Percentiles rank a stretch among this genome's conserved stretches.
These are phyloP conservation scores for Macropis europaea DNA, from an alignment of 2,888 invertebrate genomes.

Conservation along the genomic window DNA sequence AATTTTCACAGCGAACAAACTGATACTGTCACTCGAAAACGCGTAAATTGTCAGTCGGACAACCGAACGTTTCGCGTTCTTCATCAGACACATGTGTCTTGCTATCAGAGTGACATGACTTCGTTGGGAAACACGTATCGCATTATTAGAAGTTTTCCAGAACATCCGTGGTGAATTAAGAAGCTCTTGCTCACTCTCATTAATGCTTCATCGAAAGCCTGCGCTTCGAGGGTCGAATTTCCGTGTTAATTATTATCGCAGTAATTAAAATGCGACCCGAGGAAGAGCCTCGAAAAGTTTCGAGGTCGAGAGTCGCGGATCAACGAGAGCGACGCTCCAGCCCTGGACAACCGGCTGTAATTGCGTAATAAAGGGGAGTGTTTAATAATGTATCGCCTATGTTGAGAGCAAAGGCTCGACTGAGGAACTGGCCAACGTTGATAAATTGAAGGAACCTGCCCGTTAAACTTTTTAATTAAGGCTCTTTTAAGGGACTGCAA, in stretches of 20 bases:
- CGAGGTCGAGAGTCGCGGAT: conserved; percentile 2
- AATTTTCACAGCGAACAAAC: too few species aligned
- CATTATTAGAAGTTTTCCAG: background rate
- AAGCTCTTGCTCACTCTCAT: conserved; percentile 9
- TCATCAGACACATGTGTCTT: too few species aligned
- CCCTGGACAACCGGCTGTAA: conserved; percentile 9
- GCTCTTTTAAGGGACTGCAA: background rate
- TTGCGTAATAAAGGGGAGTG: conserved; percentile 25
- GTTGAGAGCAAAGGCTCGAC: background rate
- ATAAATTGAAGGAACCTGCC: conserved; percentile 20
- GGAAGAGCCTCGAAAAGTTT: background rate
- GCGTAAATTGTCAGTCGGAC: background rate
- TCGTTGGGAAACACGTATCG: conserved; percentile 1
- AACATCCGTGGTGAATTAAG: background rate
- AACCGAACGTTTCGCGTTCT: too few species aligned
- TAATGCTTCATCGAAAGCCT: conserved; percentile 19
- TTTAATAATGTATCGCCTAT: conserved; percentile 29
- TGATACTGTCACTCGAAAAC: too few species aligned
- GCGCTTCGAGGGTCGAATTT: conserved; percentile 11
- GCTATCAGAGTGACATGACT: too few species aligned
- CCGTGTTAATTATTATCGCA: conserved; percentile 34
- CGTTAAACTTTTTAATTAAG: conserved; percentile 42
- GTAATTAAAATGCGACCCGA: conserved; percentile 32
- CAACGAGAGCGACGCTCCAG: too few species aligned
- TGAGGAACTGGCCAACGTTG: background rate